Evolutionary conservation across 2,888 invertebrate genomes (phyloP).

Genomic region (Agriopis marginaria): DNA sequence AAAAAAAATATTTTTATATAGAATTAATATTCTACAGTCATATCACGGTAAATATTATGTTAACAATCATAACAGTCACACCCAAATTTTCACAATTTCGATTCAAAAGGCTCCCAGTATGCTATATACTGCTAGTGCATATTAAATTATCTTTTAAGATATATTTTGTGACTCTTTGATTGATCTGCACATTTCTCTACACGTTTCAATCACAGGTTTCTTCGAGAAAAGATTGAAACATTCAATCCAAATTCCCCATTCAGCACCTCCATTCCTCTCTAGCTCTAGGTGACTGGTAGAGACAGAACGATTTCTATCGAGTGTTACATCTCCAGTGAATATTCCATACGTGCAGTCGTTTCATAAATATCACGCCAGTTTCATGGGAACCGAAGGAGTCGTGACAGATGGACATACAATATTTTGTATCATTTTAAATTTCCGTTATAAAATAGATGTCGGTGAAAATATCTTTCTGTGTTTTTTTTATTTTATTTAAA

Average conservation of each 20-base stretch:
- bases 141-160: neutral
- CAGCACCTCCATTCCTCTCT: conserved; percentile 8
- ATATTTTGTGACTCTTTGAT: neutral
- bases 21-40: no score
- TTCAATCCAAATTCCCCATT: neutral
- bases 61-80: no score
- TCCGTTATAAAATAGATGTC: conserved; percentile 16
- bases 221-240: conserved; percentile 3
- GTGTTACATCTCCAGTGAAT: conserved; percentile 37
- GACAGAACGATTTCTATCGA: conserved; percentile 21
- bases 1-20: no score
- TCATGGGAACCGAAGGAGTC: conserved; percentile 48
- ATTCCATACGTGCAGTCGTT: conserved; percentile 52
- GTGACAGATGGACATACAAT: conserved; percentile 38
- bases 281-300: neutral
- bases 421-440: conserved; percentile 28
- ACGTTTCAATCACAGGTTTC: neutral
- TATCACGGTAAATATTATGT: no score
- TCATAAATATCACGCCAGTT: conserved; percentile 49
- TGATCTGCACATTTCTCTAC: neutral
- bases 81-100: no score
- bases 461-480: neutral
- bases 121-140: no score
- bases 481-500: no score
- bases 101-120: no score